Evolutionary conservation across 2,797 vertebrate genomes (phyloP), one percentile per base, ranked within the genome.

Genomic region (Sciaenops ocellatus): DNA sequence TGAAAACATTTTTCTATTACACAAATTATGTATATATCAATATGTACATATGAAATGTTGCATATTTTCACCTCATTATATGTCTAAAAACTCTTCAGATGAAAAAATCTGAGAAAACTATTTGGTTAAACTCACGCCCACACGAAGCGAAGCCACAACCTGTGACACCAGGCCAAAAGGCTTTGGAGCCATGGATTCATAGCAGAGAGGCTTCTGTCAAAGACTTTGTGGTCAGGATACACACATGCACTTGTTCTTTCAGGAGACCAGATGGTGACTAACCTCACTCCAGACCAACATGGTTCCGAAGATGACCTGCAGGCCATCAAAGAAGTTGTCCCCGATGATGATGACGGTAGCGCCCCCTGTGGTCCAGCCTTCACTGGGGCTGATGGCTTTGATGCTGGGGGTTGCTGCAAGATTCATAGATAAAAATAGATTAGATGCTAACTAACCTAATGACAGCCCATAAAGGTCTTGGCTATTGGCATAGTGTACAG

Each of bases 201-300:
- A 51, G 44, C 18, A 34, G 34, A 34, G 34, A 34, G 34, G 18
- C 6, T 28, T n/a, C 11, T 10, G 17, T 26, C 54, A 38, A 15
- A 57, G 56, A 60, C n/a, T 65, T 66, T 11, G 7, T 26, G 17
- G 4, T 73, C 13, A 54, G 15, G 26, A 28, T 56, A 3, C 26
- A 42, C 22, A 50, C 13, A 48, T 8, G 34, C 8, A 26, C n/a
- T n/a, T 11, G 20, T n/a, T 60, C 22, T 30, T 26, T 24, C 8
- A 28, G 44, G 13, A 26, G 50, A 69, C 1, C 38, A 34, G 46
- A 67, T 69, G 24, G 18, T 47, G 70, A 88, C 92, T 72, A 18
- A 98, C 97, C 97, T 98, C 97, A 41, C 97, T 98, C 97, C 97
- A 98, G 83, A 98, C 97, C 69, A 98, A 93, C 95, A 97, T 95